A percentile compares a stretch with the other conserved stretches of the same genome.
phyloP scores from a whole-genome alignment of 2,113 vertebrate species.

The Heterochromis multidens region DNA sequence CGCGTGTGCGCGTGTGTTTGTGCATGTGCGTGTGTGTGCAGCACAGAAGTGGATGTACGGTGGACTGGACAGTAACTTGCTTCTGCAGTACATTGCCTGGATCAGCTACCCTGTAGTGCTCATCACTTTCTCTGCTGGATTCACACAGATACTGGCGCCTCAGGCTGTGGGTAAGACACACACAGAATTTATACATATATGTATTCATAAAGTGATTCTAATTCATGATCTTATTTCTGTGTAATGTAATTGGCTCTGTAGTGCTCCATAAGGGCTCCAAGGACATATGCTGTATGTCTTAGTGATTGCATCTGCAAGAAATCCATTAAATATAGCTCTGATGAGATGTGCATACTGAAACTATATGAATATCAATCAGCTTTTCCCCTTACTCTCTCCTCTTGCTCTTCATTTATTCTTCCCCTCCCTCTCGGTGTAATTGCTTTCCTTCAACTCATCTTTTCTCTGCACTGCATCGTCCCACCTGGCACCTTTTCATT shows the following conservation, averaged over 20 bases:
- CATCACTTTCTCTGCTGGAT: constrained; percentile 98
- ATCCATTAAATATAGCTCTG: constrained; percentile 23
- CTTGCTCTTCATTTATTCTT: constrained; percentile 28
- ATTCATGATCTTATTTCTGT: constrained; percentile 3
- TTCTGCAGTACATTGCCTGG: constrained; percentile 98
- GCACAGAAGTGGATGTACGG: constrained; percentile 99
- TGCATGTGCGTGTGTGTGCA: constrained; percentile 68
- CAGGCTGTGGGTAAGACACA: constrained; percentile 90
- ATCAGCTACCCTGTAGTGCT: constrained; percentile 96
- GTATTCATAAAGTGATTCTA: neutral
- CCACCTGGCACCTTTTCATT: neutral
- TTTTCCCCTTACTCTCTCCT: neutral
- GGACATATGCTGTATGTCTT: constrained; percentile 8
- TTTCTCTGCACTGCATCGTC: constrained; percentile 32
- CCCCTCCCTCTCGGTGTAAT: constrained; percentile 34
- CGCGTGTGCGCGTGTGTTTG: neutral
- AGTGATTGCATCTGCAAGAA: constrained; percentile 23
- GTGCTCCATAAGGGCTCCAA: constrained; percentile 19
- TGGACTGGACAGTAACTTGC: constrained; percentile 88
- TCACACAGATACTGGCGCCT: constrained; percentile 95
- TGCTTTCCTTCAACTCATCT: constrained; percentile 38
- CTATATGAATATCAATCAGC: constrained; percentile 62
- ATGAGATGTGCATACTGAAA: constrained; percentile 51
- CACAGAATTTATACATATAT: neutral
- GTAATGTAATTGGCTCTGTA: constrained; percentile 30